phyloP scores from a whole-genome alignment of 1,140 invertebrate species.

The Cydia splendana region DNA sequence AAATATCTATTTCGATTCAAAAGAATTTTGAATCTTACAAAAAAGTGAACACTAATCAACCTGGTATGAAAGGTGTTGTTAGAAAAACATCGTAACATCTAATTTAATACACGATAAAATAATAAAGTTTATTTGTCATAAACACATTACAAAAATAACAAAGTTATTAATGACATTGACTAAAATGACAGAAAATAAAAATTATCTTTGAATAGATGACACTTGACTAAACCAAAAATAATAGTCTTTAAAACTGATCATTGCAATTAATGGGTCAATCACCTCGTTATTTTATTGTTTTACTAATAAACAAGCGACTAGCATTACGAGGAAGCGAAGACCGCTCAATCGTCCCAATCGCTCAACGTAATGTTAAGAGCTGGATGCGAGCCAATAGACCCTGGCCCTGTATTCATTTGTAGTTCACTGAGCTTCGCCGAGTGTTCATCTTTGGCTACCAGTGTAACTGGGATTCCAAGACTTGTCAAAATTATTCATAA shows the following conservation, averaged over 20 bases:
- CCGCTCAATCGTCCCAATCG: neutral
- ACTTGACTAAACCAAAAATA: neutral
- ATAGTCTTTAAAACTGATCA: neutral
- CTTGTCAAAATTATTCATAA: neutral
- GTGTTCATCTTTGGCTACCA: neutral
- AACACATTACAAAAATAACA: too few species aligned
- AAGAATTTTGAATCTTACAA: too few species aligned
- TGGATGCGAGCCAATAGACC: conserved; percentile 10
- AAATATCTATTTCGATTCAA: too few species aligned
- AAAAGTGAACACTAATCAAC: too few species aligned
- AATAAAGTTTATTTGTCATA: too few species aligned
- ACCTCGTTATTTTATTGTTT: neutral
- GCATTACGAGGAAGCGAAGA: conserved; percentile 6
- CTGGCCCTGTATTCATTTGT: neutral
- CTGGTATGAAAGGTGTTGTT: too few species aligned
- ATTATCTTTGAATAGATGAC: neutral
- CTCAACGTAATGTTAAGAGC: neutral
- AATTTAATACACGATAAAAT: too few species aligned
- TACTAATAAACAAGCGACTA: conserved; percentile 6
- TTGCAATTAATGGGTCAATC: neutral
- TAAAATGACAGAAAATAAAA: too few species aligned
- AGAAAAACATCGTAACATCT: too few species aligned
- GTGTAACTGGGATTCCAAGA: neutral
- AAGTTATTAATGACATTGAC: too few species aligned
- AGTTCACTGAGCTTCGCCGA: neutral